Evolutionary conservation across 2,888 invertebrate species (phyloP).

Genomic region (Siphlonurus alternatus): DNA sequence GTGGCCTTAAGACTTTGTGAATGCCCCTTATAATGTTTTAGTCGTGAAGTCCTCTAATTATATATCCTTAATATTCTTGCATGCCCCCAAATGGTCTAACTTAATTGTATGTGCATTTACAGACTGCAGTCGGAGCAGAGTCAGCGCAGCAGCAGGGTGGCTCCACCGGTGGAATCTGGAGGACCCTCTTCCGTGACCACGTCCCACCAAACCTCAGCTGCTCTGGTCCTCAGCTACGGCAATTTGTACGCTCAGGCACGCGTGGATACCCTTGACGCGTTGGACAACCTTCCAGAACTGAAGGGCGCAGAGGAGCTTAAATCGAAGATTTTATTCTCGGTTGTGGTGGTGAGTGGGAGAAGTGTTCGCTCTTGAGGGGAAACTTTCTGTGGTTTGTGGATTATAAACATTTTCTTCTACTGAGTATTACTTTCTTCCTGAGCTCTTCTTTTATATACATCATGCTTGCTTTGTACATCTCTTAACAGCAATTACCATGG

Average conservation of each 20-base stretch:
- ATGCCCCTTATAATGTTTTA: too few relatives aligned
- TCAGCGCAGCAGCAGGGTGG: background rate
- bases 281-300: constrained; percentile 65
- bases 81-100: background rate
- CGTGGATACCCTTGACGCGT: constrained; percentile 68
- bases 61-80: too few relatives aligned
- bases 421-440: background rate
- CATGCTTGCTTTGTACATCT: too few relatives aligned
- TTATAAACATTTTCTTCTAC: background rate
- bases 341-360: constrained; percentile 65
- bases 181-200: too few relatives aligned
- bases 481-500: too few relatives aligned
- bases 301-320: constrained; percentile 76
- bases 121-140: background rate
- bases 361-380: constrained; percentile 2
- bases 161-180: background rate
- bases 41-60: too few relatives aligned
- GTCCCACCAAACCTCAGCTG: background rate
- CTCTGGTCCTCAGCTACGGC: constrained; percentile 59
- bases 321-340: constrained; percentile 88
- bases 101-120: background rate
- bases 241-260: constrained; percentile 71
- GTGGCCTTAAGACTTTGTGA: too few relatives aligned
- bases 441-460: background rate
- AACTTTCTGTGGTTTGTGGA: background rate